Evolutionary conservation across 2,113 vertebrate genomes (phyloP).

Genomic region (Psilopsiagon aymara): DNA sequence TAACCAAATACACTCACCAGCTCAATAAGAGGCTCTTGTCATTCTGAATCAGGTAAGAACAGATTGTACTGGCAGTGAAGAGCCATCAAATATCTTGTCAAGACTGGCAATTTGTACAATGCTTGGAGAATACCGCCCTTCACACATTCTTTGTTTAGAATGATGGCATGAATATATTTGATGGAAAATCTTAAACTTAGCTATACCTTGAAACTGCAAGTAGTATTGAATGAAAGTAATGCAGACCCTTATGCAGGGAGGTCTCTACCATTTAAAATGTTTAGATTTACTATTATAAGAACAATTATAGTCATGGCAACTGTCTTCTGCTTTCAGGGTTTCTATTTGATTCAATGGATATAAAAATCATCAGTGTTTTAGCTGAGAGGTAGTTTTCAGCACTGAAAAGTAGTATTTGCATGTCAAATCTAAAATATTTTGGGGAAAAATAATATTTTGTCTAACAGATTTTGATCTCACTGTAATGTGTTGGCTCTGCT

Average conservation of each 20-base stretch:
- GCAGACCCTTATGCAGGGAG: constrained; percentile 73
- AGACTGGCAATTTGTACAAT: background rate
- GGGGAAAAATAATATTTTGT: background rate
- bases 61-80: background rate
- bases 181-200: constrained; percentile 78
- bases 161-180: background rate
- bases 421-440: background rate
- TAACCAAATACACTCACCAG: background rate
- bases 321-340: background rate
- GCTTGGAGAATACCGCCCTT: background rate
- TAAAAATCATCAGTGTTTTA: background rate
- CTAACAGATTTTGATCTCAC: background rate
- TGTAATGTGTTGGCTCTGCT: background rate
- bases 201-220: constrained; percentile 82
- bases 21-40: background rate
- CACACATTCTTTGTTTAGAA: background rate
- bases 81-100: background rate
- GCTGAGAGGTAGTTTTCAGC: background rate
- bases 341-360: background rate
- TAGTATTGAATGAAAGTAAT: constrained; percentile 78
- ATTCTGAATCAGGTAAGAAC: background rate
- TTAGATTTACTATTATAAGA: constrained; percentile 87
- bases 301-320: constrained; percentile 9
- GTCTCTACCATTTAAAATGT: constrained; percentile 75
- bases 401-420: background rate